Evolutionary conservation across 1,140 invertebrate species (phyloP).

Genomic region (Gonioctena quinquepunctata): DNA sequence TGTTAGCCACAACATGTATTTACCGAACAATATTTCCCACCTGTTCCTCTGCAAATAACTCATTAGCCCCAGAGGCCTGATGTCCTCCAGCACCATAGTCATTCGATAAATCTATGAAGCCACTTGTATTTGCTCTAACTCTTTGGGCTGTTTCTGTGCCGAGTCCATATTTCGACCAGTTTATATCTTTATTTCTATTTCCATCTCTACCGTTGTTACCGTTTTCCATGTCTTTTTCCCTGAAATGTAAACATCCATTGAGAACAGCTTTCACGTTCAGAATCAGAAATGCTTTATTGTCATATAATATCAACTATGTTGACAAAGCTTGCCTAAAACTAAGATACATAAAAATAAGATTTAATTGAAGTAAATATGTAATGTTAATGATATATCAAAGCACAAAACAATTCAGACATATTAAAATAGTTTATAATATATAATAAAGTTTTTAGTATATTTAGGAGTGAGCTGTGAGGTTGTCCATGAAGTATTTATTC

Average conservation of each 20-base stretch:
- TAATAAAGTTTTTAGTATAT: too few species aligned
- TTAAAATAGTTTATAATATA: too few species aligned
- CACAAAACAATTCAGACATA: too few species aligned
- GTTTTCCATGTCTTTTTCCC: constrained; percentile 9
- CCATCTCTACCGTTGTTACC: constrained; percentile 16
- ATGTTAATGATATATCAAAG: too few species aligned
- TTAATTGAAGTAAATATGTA: too few species aligned
- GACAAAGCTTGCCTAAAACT: too few species aligned
- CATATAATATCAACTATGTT: too few species aligned
- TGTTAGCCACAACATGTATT: not conserved
- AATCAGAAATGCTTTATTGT: too few species aligned
- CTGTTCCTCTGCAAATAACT: constrained; percentile 87
- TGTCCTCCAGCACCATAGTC: constrained; percentile 76
- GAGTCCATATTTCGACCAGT: constrained; percentile 64
- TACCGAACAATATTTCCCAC: constrained; percentile 48
- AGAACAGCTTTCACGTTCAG: not conserved
- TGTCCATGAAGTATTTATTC: too few species aligned
- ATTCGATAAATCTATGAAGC: constrained; percentile 72
- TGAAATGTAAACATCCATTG: not conserved
- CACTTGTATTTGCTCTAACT: constrained; percentile 62
- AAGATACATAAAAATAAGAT: too few species aligned
- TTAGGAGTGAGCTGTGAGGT: too few species aligned
- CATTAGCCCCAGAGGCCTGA: constrained; percentile 81
- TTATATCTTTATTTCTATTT: constrained; percentile 50
- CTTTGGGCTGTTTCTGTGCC: constrained; percentile 56